Base-by-base conservation (phyloP, 2,113 vertebrate genomes). In the Neoarius graeffei region DNA sequence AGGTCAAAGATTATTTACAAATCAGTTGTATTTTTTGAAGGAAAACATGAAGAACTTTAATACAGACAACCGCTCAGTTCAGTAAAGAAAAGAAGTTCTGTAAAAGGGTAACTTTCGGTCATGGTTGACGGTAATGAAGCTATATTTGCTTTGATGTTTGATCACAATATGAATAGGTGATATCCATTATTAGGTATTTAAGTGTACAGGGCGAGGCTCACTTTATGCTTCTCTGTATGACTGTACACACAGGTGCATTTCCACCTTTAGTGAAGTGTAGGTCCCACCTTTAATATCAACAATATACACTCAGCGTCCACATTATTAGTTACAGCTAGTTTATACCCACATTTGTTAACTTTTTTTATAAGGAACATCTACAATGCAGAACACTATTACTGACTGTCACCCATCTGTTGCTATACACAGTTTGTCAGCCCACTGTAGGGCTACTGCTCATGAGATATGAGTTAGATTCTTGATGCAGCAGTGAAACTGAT, bases 61-160 rank as follows among this genome's bases (percentile, higher is more conserved):
- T 83, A 54, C 1, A 2, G 54, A 67, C 50, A 56, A 54, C 7
- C 5, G 7, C n/a, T 17, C 0, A n/a, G 20, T 82, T 17, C 3
- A 3, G 0, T 27, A 27, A 56, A 69, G 8, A 25, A 19, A 74
- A 25, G 7, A 25, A 9, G 57, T 54, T 66, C 14, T 54, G 48
- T 57, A 81, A 25, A 64, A 25, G 9, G 7, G 52, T 1, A 57
- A 10, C 20, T 66, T 86, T 52, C 14, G 17, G 17, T 86, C 7
- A 13, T 77, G 42, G 86, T 85, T 48, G 13, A 13, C 19, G n/a
- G 74, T 5, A 62, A 1, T 59, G 4, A 25, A 59, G 77, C 48
- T 52, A 85, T 23, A 17, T 62, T 83, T 27, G 7, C 66, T 86
- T 84, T 86, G 81, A 86, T 88, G 71, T 86, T 80, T 85, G 66